phyloP scores from a whole-genome alignment of 2,797 vertebrate genomes.

The Hyperoplus lanceolatus region DNA sequence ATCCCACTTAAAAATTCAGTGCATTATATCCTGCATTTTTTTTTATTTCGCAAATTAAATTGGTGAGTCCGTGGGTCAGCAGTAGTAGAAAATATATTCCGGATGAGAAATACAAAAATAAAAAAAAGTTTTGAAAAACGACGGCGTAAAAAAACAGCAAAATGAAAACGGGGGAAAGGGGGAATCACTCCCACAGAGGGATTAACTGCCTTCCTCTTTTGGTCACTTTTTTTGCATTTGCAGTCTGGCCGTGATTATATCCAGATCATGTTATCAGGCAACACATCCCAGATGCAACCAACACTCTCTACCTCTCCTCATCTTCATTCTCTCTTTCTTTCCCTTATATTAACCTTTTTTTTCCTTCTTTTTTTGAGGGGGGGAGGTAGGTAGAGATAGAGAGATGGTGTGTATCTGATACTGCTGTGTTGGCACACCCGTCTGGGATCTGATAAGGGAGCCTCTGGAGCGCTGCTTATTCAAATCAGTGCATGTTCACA shows the following conservation, averaged over 20 bases:
- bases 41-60: slow-evolving; percentile 63
- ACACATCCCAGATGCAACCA: slow-evolving; percentile 65
- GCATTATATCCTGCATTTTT: slow-evolving; percentile 58
- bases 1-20: slow-evolving; percentile 70
- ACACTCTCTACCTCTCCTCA: slow-evolving; percentile 21
- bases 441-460: slow-evolving; percentile 85
- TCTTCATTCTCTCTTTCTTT: slow-evolving; percentile 28
- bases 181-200: slow-evolving; percentile 55
- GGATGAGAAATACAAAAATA: slow-evolving; percentile 5
- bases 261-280: slow-evolving; percentile 69
- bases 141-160: slow-evolving; percentile 13
- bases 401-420: slow-evolving; percentile 80
- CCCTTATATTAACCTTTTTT: slow-evolving; percentile 22
- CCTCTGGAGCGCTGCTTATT: slow-evolving; percentile 84
- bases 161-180: slow-evolving; percentile 25
- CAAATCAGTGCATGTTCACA: slow-evolving; percentile 84
- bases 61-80: slow-evolving; percentile 52
- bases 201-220: slow-evolving; percentile 59
- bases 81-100: slow-evolving; percentile 49
- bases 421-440: slow-evolving; percentile 81
- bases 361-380: slow-evolving; percentile 4
- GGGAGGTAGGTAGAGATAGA: slow-evolving; percentile 25
- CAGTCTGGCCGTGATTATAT: slow-evolving; percentile 70
- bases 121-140: slow-evolving; percentile 22
- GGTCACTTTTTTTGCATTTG: slow-evolving; percentile 71